Evolutionary conservation across 1,140 invertebrate species (phyloP).

Genomic region (Pseudoatta argentina): DNA sequence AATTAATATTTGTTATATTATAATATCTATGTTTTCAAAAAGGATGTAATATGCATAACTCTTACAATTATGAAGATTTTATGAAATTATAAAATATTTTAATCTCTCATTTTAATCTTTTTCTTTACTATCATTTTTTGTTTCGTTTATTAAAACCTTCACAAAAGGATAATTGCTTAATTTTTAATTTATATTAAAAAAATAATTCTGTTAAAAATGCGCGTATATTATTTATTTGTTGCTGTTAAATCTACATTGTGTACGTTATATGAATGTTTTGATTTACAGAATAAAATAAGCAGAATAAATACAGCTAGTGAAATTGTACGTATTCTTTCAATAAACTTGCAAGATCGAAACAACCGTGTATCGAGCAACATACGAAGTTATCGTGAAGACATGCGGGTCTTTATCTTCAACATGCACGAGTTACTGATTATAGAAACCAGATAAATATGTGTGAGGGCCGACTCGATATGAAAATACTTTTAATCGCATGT

Average conservation of each 20-base stretch:
- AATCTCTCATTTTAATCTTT: background rate
- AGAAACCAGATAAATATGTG: conserved; percentile 42
- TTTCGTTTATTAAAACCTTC: background rate
- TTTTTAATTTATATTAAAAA: background rate
- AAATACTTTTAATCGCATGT: conserved; percentile 39
- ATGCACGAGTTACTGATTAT: conserved; percentile 22
- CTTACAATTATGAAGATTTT: background rate
- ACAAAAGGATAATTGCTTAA: background rate
- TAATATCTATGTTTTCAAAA: background rate
- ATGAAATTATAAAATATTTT: conserved; percentile 6
- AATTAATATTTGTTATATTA: background rate
- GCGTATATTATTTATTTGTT: background rate
- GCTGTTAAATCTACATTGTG: background rate
- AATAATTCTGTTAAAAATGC: background rate
- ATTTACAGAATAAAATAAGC: conserved; percentile 15
- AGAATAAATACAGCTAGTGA: background rate
- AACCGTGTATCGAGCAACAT: background rate
- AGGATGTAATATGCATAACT: background rate
- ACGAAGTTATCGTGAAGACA: conserved; percentile 40
- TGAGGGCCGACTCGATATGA: background rate
- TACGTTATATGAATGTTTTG: background rate
- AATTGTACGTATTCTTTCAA: background rate
- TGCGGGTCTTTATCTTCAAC: conserved; percentile 41
- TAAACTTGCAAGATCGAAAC: conserved; percentile 2
- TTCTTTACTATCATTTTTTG: background rate